These are phyloP conservation scores for Zoanthus gigantus DNA, from an alignment of 92 coral and sea anemone species.

Conservation along the genomic window DNA sequence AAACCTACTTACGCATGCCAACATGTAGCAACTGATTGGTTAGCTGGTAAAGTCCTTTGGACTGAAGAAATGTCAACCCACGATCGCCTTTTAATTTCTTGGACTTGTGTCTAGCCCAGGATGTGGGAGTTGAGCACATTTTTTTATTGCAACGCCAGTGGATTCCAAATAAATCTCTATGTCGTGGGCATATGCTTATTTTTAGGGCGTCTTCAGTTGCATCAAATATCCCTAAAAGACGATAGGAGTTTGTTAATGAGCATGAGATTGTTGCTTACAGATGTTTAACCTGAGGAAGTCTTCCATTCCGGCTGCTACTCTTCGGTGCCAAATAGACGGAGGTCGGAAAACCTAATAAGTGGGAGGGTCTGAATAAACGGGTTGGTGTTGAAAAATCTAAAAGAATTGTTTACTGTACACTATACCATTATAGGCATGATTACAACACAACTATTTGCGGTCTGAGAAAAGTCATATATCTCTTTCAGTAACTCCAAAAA, in stretches of 20 bases:
- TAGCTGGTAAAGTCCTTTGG: conserved; percentile 49
- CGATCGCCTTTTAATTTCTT: conserved; percentile 37
- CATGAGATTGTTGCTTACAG: conserved; percentile 32
- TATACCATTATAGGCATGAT: no score
- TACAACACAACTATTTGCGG: no score
- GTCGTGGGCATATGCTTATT: conserved; percentile 45
- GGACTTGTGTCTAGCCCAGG: conserved; percentile 48
- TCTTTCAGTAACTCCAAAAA: no score
- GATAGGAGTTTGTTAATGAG: background rate
- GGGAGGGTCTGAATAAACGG: no score
- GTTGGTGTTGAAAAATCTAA: no score
- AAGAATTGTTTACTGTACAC: no score
- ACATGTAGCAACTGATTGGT: conserved; percentile 44
- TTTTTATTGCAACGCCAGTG: conserved; percentile 44
- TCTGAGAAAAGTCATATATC: no score
- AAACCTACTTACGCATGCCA: conserved; percentile 46
- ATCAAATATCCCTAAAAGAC: conserved; percentile 35
- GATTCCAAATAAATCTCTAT: conserved; percentile 41
- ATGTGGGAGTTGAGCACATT: conserved; percentile 40
- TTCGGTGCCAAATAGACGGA: background rate
- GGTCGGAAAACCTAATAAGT: no score
- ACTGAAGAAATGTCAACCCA: conserved; percentile 48
- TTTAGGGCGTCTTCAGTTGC: conserved; percentile 38
- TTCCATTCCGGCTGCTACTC: conserved; percentile 6
- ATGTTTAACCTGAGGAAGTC: conserved; percentile 16